These are phyloP conservation scores for Dinothrombium tinctorium DNA, from an alignment of 1,140 invertebrate genomes.

Conservation along the genomic window DNA sequence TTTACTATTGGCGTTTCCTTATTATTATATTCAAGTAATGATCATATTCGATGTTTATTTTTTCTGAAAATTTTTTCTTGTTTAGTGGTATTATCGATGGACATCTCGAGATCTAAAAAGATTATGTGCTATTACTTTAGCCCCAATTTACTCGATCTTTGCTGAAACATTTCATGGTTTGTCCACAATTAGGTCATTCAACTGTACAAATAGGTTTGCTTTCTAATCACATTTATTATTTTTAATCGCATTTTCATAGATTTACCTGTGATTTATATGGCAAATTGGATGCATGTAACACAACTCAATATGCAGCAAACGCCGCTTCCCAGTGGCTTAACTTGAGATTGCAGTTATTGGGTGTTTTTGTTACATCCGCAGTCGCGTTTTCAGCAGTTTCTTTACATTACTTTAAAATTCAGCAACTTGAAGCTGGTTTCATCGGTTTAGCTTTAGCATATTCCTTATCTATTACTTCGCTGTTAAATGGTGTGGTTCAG, in stretches of 20 bases:
- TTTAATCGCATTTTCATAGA: constrained; percentile 20
- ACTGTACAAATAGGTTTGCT: constrained; percentile 16
- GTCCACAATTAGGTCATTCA: constrained; percentile 30
- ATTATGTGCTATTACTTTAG: constrained; percentile 33
- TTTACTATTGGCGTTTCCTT: constrained; percentile 50
- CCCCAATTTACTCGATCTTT: constrained; percentile 31
- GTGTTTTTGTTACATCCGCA: constrained; percentile 52
- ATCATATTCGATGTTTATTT: background rate
- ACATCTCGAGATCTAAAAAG: constrained; percentile 80
- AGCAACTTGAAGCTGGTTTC: constrained; percentile 5
- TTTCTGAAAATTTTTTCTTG: background rate
- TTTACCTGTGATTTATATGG: constrained; percentile 51
- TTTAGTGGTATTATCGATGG: constrained; percentile 28
- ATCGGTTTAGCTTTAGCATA: constrained; percentile 74
- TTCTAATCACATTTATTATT: constrained; percentile 2
- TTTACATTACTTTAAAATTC: constrained; percentile 38
- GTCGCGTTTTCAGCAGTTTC: constrained; percentile 63
- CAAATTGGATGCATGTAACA: constrained; percentile 52
- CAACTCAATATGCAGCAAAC: constrained; percentile 49
- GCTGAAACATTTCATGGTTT: constrained; percentile 29
- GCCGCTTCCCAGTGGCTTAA: constrained; percentile 67
- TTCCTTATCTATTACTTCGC: constrained; percentile 60
- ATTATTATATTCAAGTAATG: constrained; percentile 53
- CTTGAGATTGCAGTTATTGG: constrained; percentile 64
- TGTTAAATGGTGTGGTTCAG: constrained; percentile 60